Base-by-base conservation (phyloP, 2,113 vertebrate species). In the Brevimyrus niger region DNA sequence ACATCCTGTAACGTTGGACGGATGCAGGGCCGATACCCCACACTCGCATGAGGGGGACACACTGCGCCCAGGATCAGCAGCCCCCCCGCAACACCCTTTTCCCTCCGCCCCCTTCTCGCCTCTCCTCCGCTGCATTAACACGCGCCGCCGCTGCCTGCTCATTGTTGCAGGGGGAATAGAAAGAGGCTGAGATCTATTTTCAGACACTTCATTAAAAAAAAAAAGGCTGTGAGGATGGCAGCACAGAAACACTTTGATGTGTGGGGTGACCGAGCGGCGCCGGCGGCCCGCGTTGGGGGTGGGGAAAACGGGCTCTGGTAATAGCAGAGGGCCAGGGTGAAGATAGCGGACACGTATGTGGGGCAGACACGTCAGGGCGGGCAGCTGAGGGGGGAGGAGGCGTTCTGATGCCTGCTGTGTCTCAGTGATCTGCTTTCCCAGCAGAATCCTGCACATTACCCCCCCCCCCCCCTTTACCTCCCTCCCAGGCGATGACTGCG, bases 131-230 rank as follows among this genome's bases (percentile, higher is more conserved):
- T 50, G 27, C 46, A 90, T 50, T 65, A n/a, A 11, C 48, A n/a
- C 73, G 21, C 55, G 6, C 89, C 55, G 35, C 15, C 83, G 86
- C 89, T 10, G 83, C 89, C 89, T 89, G 88, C 83, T 80, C 19
- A 53, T 38, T 91, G 58, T 31, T 73, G 76, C 84, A 65, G 89
- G 88, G 90, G 90, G 55, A 47, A 86, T 90, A 87, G 2, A 38
- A 83, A 92, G 91, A 88, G 90, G 90, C 80, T 89, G 88, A 93
- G 87, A 31, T 91, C 91, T 93, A 89, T 94, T 92, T 94, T 90
- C 65, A 88, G 90, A 92, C 76, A 23, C 87, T 92, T 88, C 89
- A 61, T 88, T 88, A 82, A 58, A 90, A 58, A 90, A 94, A 90
- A 91, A 42, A 42, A 93, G 91, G 86, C 90, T 90, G 93, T 91